Conservation (phyloP, 2,113 vertebrate species). For the Melanerpes formicivorus region DNA sequence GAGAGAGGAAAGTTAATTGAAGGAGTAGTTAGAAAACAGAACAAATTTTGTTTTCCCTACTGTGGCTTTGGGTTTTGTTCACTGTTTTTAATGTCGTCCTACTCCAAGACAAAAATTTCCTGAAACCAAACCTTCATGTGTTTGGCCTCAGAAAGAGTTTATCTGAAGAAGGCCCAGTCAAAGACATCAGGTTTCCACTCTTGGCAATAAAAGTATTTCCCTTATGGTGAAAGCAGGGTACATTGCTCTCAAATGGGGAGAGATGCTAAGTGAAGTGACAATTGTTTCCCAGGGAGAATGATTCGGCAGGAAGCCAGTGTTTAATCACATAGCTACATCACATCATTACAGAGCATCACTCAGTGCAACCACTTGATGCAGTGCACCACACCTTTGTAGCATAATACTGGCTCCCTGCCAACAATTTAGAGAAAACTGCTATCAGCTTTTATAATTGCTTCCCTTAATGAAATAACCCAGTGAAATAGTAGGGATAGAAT, state of each 20-base stretch:
- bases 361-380: constrained; percentile 69
- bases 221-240: constrained; percentile 9
- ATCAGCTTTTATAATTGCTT: constrained; percentile 71
- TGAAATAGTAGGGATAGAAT: constrained; percentile 45
- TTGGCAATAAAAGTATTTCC: constrained; percentile 3
- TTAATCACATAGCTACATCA: constrained; percentile 74
- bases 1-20: not conserved
- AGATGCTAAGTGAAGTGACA: constrained; percentile 59
- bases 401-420: constrained; percentile 67
- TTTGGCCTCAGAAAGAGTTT: constrained; percentile 22
- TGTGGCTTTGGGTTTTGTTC: not conserved
- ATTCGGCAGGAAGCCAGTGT: constrained; percentile 71
- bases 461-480: constrained; percentile 46
- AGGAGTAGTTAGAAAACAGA: not conserved
- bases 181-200: constrained; percentile 9
- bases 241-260: constrained; percentile 29
- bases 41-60: not conserved
- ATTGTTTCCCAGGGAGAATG: constrained; percentile 71
- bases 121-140: not conserved
- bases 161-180: constrained; percentile 8
- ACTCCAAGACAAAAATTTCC: constrained; percentile 2
- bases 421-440: constrained; percentile 51
- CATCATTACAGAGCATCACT: constrained; percentile 65
- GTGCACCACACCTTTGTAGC: constrained; percentile 44
- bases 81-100: not conserved